Evolutionary conservation across 2,888 invertebrate genomes (phyloP), one percentile per base, ranked within the genome.

Genomic region (Lasioglossum villosulum): DNA sequence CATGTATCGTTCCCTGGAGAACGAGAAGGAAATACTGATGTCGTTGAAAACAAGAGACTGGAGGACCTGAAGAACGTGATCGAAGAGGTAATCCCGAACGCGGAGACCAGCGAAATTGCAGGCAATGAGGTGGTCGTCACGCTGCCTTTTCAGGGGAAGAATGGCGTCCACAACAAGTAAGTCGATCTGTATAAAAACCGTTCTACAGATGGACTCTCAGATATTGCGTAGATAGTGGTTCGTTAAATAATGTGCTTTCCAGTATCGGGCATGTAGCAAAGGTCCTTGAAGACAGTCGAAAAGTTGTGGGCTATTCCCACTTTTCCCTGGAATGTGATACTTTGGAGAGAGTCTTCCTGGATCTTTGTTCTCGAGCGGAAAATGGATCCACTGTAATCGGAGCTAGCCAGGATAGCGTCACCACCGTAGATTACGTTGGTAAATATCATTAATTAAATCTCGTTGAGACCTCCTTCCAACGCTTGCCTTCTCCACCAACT

Each of bases 331-430:
- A 96, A 93, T 97, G 97, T 93, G 96, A 96, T 93, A 96, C 96
- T 70, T 94, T 97, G 83, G 97, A 97, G 90, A 96, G 96, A 90
- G 96, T 97, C 73, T 97, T 97, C 93, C 95, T 96, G 89, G 95
- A 96, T 89, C 95, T 96, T 82, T 96, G 96, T 88, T 93, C 94
- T 3, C 94, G 95, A 72, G 95, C 95, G 0, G 96, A 96, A 78
- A 86, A 81, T 34, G 91, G 90, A 42, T 78, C 88, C 5, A 81
- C 86, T 2, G 48, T 82, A 66, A 83, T 85, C n/a, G 85, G 86
- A 80, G 80, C 82, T 16, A 91, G 88, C 75, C 88, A 89, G 72
- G 91, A 92, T 30, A 93, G 89, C 73, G 82, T 91, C 23, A 78
- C 86, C 39, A 91, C 80, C 10, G 63, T 83, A 6, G 87, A 85